A percentile compares a stretch with the other conserved stretches of the same genome.
phyloP scores from a whole-genome alignment of 2,113 vertebrate species.

The Rhineura floridana region DNA sequence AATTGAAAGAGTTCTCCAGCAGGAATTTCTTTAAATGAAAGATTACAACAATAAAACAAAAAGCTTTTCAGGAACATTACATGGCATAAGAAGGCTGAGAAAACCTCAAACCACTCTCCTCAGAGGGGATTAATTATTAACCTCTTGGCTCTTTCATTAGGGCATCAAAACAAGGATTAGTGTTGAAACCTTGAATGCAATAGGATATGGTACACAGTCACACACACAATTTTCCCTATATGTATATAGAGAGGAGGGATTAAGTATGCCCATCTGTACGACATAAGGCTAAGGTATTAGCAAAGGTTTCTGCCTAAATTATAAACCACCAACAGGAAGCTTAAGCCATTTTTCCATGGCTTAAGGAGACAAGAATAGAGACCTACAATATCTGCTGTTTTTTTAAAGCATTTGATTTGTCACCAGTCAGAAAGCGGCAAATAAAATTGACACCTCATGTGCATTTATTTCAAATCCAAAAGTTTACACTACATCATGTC shows the following conservation, averaged over 20 bases:
- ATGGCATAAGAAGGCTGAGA: conserved; percentile 37
- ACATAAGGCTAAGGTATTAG: not conserved
- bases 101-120: conserved; percentile 44
- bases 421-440: conserved; percentile 27
- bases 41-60: conserved; percentile 63
- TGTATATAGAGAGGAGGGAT: not conserved
- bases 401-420: conserved; percentile 44
- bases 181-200: not conserved
- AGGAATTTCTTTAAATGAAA: conserved; percentile 60
- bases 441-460: not conserved
- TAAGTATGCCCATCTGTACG: not conserved
- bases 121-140: conserved; percentile 36
- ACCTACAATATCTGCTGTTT: not conserved
- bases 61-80: conserved; percentile 43
- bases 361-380: conserved; percentile 6
- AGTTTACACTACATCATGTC: not conserved
- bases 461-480: rapidly evolving
- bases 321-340: conserved; percentile 30
- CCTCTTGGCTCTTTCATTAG: conserved; percentile 40
- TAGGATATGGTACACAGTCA: conserved; percentile 15
- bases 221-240: not conserved
- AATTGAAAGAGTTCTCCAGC: conserved; percentile 65
- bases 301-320: conserved; percentile 11
- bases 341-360: conserved; percentile 54
- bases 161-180: conserved; percentile 55